Base-by-base conservation (phyloP, 1,140 invertebrate species). In the Trypoxylus dichotomus region DNA sequence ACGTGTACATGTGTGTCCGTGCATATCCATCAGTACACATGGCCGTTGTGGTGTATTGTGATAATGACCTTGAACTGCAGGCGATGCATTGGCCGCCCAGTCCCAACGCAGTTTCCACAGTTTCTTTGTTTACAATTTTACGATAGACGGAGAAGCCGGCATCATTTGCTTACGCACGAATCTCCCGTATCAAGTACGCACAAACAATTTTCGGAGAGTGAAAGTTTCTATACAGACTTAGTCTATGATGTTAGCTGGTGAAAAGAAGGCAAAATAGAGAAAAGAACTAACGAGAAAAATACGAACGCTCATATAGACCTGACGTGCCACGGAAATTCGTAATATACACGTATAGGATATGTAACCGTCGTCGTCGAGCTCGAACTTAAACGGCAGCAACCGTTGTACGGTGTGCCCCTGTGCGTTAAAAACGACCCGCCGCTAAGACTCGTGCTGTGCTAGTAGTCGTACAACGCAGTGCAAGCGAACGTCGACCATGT, bases 401-500 rank as follows among this genome's bases (percentile, higher is more conserved):
- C 11, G 24, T 68, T n/a, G 10, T 29, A 29, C 21, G n/a, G 63
- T 71, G 63, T 71, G 24, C 63, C 13, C 24, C 24, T 27, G n/a
- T 29, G 15, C 54, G 63, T 71, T 32, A 71, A 58, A 19, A 58
- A 24, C 54, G 54, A 58, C 54, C 32, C 32, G 32, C 32, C 32
- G 32, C 32, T 7, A 24, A 58, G 21, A 19, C 54, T 5, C 15
- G 54, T 24, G 54, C 15, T 58, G 60, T 24, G 24, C 6, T 29
- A 32, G 63, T 29, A 71, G 63, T 29, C 29, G 63, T 71, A 32
- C 63, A 54, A 54, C 19, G 47, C 19, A 71, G 63, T 71, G 63
- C 63, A 32, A 71, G 63, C 63, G 63, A 71, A 71, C 63, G 29
- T 71, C 63, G 63, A 71, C 24, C 63, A 71, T 71, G 63, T 71